Base-by-base conservation (phyloP, 2,113 vertebrate species). In the Raja brachyura region DNA sequence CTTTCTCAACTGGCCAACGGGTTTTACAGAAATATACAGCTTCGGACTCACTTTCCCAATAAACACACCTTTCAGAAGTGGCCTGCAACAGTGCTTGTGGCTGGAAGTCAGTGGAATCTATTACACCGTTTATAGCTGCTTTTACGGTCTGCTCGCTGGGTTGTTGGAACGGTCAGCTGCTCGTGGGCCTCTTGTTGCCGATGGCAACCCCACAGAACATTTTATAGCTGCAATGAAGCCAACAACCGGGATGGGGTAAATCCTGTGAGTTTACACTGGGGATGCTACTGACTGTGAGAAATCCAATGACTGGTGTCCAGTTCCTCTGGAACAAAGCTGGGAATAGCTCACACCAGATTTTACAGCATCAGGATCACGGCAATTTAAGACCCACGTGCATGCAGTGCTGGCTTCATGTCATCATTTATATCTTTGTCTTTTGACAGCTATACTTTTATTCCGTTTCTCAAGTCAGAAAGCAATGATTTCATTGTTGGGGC, bases 1-100 rank as follows among this genome's bases (percentile, higher is more conserved):
- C 54, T 85, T 85, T 25, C 10, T 59, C 81, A 88, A 31, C 59
- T 88, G 28, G 83, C 59, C 13, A 88, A 66, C 83, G 33, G 8
- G 79, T 31, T 88, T 63, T 31, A 16, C 31, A 88, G 59, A 88
- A 63, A 33, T 66, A 63, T 66, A 88, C 83, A 88, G 28, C n/a
- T 63, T 63, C 59, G 20, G 56, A n/a, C 5, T 88, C 28, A 88
- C 39, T 31, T 88, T 88, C 31, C 59, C 59, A 88, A 14, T 88
- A 88, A 88, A 63, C 59, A 63, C 59, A 85, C 83, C 83, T 63
- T 66, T 63, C 83, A 31, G 59, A 88, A 88, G 83, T 66, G 14
- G 14, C 16, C 28, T 31, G 83, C 20, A 88, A 63, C n/a, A 16
- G 14, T 63, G 83, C 59, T 31, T 33, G 28, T 63, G n/a, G 59